phyloP scores from a whole-genome alignment of 2,888 invertebrate species.

The Paralinhomoeus sp. region DNA sequence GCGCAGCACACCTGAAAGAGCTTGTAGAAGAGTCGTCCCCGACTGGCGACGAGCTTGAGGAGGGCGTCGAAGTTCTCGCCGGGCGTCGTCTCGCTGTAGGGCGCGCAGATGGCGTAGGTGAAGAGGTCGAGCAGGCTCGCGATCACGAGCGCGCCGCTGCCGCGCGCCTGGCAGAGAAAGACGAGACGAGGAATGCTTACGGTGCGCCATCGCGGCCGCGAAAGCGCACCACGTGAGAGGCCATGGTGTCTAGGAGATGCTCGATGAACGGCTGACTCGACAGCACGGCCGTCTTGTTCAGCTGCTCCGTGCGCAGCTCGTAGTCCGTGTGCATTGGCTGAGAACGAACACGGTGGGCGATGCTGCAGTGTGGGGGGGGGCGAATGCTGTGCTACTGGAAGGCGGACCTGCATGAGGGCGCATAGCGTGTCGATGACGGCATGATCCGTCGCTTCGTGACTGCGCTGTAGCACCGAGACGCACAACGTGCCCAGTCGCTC shows the following conservation, averaged over 20 bases:
- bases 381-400: too few relatives aligned
- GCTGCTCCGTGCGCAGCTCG: conserved; percentile 83
- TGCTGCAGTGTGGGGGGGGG: too few relatives aligned
- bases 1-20: conserved; percentile 50
- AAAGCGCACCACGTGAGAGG: conserved; percentile 58
- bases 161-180: conserved; percentile 43
- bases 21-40: conserved; percentile 69
- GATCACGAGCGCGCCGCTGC: conserved; percentile 81
- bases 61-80: conserved; percentile 80
- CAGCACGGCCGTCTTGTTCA: conserved; percentile 83
- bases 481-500: conserved; percentile 82
- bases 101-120: conserved; percentile 89
- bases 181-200: background rate
- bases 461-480: conserved; percentile 61
- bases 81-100: conserved; percentile 95
- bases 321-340: conserved; percentile 78
- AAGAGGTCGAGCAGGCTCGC: conserved; percentile 93
- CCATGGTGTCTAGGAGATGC: conserved; percentile 78
- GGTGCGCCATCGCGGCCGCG: background rate
- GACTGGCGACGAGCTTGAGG: conserved; percentile 70
- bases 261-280: conserved; percentile 75
- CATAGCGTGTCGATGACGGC: conserved; percentile 94
- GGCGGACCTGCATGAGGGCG: conserved; percentile 74
- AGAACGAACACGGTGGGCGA: conserved; percentile 7
- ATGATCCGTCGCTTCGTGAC: conserved; percentile 70